phyloP scores from a whole-genome alignment of 2,888 invertebrate species.

The Cepaea hortensis region DNA sequence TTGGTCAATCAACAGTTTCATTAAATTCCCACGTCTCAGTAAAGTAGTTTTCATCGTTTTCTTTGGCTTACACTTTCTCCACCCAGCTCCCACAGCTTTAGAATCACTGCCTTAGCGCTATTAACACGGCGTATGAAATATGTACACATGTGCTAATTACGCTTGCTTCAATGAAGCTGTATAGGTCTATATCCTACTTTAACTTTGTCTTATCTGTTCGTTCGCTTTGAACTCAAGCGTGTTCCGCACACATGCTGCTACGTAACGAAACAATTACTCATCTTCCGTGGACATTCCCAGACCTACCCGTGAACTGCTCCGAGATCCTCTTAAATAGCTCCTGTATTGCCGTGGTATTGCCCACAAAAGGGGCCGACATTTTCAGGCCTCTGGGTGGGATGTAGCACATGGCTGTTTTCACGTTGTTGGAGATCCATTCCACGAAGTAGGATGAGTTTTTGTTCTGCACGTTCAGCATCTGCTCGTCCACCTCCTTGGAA shows the following conservation, averaged over 20 bases:
- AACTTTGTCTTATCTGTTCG: not conserved
- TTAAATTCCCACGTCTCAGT: no score
- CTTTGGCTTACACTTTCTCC: no score
- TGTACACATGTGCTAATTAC: not conserved
- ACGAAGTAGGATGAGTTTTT: conserved; percentile 92
- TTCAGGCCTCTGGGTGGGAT: conserved; percentile 93
- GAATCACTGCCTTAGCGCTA: no score
- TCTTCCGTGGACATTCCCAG: conserved; percentile 9
- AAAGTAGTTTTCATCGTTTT: no score
- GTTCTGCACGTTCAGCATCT: conserved; percentile 95
- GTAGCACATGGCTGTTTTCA: conserved; percentile 86
- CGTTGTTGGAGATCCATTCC: conserved; percentile 84
- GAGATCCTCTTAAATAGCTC: conserved; percentile 71
- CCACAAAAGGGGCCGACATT: conserved; percentile 94
- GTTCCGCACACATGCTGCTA: not conserved
- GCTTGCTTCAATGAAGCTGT: not conserved
- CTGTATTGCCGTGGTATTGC: conserved; percentile 74
- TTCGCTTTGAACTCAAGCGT: no score
- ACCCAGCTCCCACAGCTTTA: no score
- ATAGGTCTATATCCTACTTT: not conserved
- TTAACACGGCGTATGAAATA: not conserved
- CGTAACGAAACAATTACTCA: not conserved
- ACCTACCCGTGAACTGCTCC: conserved; percentile 77
- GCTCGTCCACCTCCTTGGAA: conserved; percentile 69
- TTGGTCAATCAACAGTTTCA: no score